Percentiles rank a stretch among this genome's conserved stretches.
phyloP scores from a whole-genome alignment of 2,797 vertebrate genomes.

The Natrix natrix region DNA sequence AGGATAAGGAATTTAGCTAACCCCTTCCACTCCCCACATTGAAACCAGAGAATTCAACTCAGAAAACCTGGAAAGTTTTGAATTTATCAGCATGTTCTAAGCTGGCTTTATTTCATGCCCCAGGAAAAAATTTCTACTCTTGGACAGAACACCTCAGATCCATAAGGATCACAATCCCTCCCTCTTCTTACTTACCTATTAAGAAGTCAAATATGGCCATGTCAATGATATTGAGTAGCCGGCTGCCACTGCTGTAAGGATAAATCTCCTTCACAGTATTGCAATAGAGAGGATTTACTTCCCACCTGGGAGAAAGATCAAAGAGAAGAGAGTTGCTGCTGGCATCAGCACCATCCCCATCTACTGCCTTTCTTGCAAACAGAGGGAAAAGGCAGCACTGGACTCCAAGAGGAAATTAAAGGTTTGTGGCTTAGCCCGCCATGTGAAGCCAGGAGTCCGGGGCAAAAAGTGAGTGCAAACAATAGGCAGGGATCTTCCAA shows the following conservation, averaged over 20 bases:
- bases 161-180: neutral
- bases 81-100: neutral
- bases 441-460: neutral
- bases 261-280: constrained; percentile 83
- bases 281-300: constrained; percentile 90
- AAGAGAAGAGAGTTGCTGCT: constrained; percentile 3
- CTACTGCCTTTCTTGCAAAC: neutral
- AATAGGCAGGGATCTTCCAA: neutral
- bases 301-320: constrained; percentile 80
- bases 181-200: constrained; percentile 71
- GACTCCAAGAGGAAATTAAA: neutral
- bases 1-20: neutral
- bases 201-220: constrained; percentile 97
- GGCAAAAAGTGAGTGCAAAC: neutral
- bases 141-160: neutral
- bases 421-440: neutral
- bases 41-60: neutral
- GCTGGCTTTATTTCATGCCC: neutral
- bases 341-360: neutral
- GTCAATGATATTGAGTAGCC: constrained; percentile 92
- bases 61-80: neutral
- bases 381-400: neutral
- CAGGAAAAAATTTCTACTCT: neutral
- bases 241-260: constrained; percentile 84
- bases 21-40: neutral